Conservation (phyloP, 2,797 vertebrate genomes). For the Lemur catta region DNA sequence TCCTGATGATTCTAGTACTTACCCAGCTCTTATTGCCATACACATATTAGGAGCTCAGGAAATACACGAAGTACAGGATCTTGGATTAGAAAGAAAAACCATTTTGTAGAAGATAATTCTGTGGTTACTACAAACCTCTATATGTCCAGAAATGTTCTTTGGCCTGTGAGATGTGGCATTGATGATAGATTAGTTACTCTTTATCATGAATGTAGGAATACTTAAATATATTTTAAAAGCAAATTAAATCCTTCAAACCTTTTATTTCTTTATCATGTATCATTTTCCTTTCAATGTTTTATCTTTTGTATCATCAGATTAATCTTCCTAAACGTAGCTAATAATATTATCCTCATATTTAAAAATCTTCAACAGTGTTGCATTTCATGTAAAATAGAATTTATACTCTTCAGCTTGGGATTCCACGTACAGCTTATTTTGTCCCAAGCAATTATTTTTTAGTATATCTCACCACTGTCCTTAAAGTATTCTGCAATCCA, state of each 20-base stretch:
- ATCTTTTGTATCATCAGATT: background rate
- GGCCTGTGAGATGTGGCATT: background rate
- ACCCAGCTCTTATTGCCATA: background rate
- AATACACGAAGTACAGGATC: background rate
- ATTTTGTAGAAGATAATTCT: background rate
- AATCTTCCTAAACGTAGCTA: background rate
- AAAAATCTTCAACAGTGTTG: background rate
- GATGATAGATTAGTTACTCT: background rate
- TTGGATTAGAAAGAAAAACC: background rate
- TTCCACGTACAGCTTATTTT: background rate
- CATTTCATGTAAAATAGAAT: background rate
- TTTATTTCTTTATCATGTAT: background rate
- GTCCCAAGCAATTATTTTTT: background rate
- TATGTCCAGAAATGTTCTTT: background rate
- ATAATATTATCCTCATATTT: background rate
- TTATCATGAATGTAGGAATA: background rate
- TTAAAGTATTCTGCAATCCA: background rate
- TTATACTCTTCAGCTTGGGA: background rate
- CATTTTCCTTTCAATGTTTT: constrained; percentile 6
- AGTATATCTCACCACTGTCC: background rate
- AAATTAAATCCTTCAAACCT: constrained; percentile 19
- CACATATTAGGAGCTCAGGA: background rate
- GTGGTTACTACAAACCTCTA: background rate
- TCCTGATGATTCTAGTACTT: background rate
- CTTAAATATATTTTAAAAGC: constrained; percentile 28